These are phyloP conservation scores for Tor tambroides DNA, from an alignment of 2,113 vertebrate species.

Conservation along the genomic window DNA sequence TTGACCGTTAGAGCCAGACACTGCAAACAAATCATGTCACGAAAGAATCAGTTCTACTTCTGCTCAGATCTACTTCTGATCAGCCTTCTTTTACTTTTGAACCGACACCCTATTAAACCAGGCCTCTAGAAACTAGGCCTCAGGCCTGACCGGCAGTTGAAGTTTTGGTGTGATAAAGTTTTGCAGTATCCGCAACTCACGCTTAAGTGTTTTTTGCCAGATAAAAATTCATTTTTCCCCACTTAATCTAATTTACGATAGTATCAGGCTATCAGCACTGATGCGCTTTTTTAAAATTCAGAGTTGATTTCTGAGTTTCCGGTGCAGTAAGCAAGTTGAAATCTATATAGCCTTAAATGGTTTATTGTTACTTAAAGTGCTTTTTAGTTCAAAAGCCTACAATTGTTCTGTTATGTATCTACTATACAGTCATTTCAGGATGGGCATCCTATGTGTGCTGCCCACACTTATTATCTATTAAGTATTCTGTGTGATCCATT, in stretches of 20 bases:
- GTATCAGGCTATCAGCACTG: slow-evolving; percentile 4
- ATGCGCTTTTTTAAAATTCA: background rate
- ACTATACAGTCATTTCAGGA: background rate
- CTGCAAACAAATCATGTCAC: background rate
- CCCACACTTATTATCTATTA: background rate
- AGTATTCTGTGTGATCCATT: background rate
- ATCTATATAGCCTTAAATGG: slow-evolving; percentile 1
- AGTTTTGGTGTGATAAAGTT: background rate
- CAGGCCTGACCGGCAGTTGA: background rate
- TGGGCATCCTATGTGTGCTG: background rate
- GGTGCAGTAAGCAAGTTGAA: slow-evolving; percentile 10
- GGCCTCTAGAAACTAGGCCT: background rate
- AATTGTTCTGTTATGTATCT: background rate
- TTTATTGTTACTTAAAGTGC: background rate
- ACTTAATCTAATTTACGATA: background rate
- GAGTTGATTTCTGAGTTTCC: slow-evolving; percentile 18
- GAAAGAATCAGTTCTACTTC: background rate
- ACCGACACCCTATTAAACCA: background rate
- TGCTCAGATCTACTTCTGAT: too few species aligned
- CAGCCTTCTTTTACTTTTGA: background rate
- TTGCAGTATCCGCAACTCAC: background rate
- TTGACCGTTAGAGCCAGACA: background rate
- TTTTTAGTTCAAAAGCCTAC: background rate
- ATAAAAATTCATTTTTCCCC: background rate
- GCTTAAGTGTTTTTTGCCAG: background rate